These are phyloP conservation scores for Drosophila ercepeae DNA, from an alignment of 1,140 invertebrate species.

Conservation along the genomic window DNA sequence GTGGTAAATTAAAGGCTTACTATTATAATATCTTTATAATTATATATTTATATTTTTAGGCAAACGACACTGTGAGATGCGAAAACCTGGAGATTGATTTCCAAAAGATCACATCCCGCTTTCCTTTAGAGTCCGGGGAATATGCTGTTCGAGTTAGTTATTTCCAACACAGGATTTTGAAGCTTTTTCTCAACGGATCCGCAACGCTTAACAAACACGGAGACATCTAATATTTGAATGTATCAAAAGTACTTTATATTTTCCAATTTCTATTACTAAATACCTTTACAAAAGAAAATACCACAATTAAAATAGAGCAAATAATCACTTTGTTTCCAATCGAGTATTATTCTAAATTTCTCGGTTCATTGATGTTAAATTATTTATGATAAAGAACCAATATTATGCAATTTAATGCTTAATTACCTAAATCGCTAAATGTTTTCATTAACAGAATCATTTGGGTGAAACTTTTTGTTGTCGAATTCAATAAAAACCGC, in stretches of 20 bases:
- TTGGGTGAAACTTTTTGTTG: constrained; percentile 1
- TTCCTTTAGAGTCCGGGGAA: neutral
- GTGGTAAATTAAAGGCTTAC: neutral
- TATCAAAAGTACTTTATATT: too few relatives aligned
- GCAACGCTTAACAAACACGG: neutral
- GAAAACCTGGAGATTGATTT: neutral
- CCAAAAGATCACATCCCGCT: neutral
- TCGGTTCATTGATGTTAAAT: neutral
- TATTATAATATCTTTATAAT: neutral
- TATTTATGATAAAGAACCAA: neutral
- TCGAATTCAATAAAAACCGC: neutral
- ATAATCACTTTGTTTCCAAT: neutral
- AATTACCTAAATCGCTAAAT: constrained; percentile 5
- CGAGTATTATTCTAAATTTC: neutral
- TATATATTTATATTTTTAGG: neutral
- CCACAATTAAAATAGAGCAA: too few relatives aligned
- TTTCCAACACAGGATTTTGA: neutral
- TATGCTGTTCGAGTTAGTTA: neutral
- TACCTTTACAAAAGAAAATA: too few relatives aligned
- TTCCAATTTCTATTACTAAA: too few relatives aligned
- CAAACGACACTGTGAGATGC: neutral
- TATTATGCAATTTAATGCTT: neutral
- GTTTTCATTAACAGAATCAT: constrained; percentile 10
- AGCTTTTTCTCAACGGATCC: neutral
- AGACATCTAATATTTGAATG: neutral